Base-by-base conservation (phyloP, 2,113 vertebrate species). In the Rattus norvegicus region DNA sequence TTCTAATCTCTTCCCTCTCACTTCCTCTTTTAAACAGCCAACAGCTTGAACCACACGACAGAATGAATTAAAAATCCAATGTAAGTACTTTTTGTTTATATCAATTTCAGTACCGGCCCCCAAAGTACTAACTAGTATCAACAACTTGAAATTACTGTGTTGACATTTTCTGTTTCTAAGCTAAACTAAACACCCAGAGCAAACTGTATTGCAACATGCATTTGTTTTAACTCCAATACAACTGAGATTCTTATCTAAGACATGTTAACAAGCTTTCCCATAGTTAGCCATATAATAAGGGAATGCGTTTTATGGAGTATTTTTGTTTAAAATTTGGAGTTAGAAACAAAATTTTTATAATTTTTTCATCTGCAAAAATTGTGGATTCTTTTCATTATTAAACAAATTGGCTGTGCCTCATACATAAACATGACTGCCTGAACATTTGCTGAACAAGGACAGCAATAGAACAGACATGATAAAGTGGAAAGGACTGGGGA, bases 121-220 rank as follows among this genome's bases (percentile, higher is more conserved):
- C 75, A 97, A 96, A 98, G 97, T 94, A 96, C 97, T 98, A 99
- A 98, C 88, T 72, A 98, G 87, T 96, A 98, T 98, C 98, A 98
- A 98, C 97, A 98, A 96, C 98, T 98, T 98, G 98, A 98, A 98
- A 98, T 98, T 98, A 98, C 96, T 98, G 96, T 97, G 97, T 98
- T 98, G 98, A 98, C 95, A 98, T 98, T 98, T 98, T 98, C 97
- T 97, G 92, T 97, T 98, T 98, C 96, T 98, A 96, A 98, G 98
- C 94, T 98, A 98, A 99, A 96, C 94, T 98, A 98, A 98, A 98
- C 98, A 98, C 97, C 97, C 97, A 94, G 98, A 97, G 94, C 97
- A 98, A 98, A 93, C 90, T 98, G 90, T 97, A 98, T 98, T 98
- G 96, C 98, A 98, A 98, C 97, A 98, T 22, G 80, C 96, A 92